phyloP scores from a whole-genome alignment of 2,888 invertebrate species.

The Eupithecia tripunctaria region DNA sequence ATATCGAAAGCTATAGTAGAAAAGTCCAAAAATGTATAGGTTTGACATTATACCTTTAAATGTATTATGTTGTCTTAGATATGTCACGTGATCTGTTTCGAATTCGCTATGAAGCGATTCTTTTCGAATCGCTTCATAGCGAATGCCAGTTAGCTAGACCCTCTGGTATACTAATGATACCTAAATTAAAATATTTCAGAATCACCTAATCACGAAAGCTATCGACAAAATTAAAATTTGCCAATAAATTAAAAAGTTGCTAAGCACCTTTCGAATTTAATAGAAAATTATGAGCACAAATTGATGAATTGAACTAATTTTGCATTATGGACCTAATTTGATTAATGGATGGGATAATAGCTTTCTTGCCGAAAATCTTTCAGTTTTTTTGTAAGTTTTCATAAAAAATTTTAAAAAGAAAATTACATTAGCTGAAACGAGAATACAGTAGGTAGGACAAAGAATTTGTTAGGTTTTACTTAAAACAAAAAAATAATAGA shows the following conservation, averaged over 20 bases:
- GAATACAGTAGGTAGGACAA: background rate
- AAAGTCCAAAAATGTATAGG: no score
- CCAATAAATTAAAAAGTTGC: constrained; percentile 42
- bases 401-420: background rate
- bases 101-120: no score
- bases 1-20: no score
- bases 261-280: constrained; percentile 35
- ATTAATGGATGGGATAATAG: constrained; percentile 36
- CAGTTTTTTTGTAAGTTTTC: background rate
- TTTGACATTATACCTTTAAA: no score
- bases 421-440: background rate
- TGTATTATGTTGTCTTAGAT: no score
- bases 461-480: background rate
- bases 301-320: constrained; percentile 43
- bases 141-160: no score
- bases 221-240: constrained; percentile 37
- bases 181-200: background rate
- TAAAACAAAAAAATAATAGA: background rate
- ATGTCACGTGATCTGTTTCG: no score
- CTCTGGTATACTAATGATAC: no score
- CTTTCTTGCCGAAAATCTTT: constrained; percentile 14
- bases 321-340: constrained; percentile 37
- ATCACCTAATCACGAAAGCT: constrained; percentile 17
- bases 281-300: constrained; percentile 42
- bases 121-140: no score